A percentile compares a stretch with the other conserved stretches of the same genome.
phyloP scores from a whole-genome alignment of 2,113 vertebrate species.

The Etheostoma spectabile region DNA sequence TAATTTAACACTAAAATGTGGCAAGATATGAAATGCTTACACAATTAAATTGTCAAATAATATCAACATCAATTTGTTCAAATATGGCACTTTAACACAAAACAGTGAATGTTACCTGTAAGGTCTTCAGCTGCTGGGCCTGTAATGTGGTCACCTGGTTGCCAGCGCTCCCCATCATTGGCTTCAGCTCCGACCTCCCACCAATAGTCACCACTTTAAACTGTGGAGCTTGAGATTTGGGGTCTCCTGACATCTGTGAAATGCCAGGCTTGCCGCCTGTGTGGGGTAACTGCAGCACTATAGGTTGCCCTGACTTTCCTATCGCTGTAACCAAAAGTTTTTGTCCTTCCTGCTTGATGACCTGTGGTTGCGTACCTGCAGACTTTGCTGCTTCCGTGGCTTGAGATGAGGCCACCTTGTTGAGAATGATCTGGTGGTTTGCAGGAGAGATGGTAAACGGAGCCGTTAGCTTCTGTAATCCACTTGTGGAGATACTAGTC shows the following conservation, averaged over 20 bases:
- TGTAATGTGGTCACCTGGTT: constrained; percentile 91
- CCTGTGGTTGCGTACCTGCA: constrained; percentile 80
- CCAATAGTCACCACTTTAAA: constrained; percentile 95
- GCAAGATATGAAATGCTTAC: background rate
- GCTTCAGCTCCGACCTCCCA: constrained; percentile 91
- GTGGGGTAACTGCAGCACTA: constrained; percentile 93
- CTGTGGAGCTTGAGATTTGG: constrained; percentile 88
- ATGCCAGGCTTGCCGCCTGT: constrained; percentile 84
- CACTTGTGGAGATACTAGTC: constrained; percentile 65
- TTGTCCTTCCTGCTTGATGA: constrained; percentile 94
- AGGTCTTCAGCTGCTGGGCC: constrained; percentile 94
- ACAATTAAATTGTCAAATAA: background rate
- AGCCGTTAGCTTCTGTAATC: constrained; percentile 89
- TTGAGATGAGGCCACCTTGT: constrained; percentile 89
- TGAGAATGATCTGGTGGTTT: constrained; percentile 95
- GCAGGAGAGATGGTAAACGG: constrained; percentile 90
- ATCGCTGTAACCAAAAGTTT: constrained; percentile 94
- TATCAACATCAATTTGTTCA: background rate
- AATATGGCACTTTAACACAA: background rate
- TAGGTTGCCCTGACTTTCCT: constrained; percentile 93
- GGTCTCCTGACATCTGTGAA: constrained; percentile 84
- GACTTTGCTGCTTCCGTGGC: constrained; percentile 87
- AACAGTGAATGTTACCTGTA: constrained; percentile 86
- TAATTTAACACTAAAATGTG: background rate
- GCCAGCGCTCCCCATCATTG: constrained; percentile 86